Base-by-base conservation (phyloP, 2,797 vertebrate species). In the Simalia tracyae region DNA sequence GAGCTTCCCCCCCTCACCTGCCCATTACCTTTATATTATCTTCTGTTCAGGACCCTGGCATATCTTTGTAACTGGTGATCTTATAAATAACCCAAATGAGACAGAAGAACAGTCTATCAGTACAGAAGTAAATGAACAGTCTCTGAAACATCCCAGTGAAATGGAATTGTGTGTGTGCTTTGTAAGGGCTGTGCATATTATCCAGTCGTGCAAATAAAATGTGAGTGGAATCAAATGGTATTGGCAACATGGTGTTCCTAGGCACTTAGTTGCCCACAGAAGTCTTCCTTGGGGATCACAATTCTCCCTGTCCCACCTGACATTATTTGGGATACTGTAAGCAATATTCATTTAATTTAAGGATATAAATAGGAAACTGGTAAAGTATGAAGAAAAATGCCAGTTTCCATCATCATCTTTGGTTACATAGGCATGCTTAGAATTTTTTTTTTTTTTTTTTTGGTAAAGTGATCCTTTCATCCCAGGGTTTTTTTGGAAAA, bases 171-270 rank as follows among this genome's bases (percentile, higher is more conserved):
- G 89, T 93, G 90, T 94, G 76, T 94, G 86, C 86, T 81, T 81
- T 81, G 72, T 46, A 81, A 81, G 76, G 36, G 92, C 93, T 89
- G 61, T 92, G 91, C 92, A 89, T 92, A 91, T 96, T 93, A 91
- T 92, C 89, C 92, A 90, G 91, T 81, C n/a, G 95, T 94, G 91
- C 92, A 95, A 93, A 94, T 95, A 24, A 0, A 89, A 90, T 92
- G 60, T 92, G 93, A 92, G 87, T 94, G 93, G 92, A 96, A 95
- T 93, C 94, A 96, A 96, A 93, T n/a, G 94, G 3, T 57, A 91
- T 46, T 59, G 28, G 19, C 9, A 46, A 19, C 36, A 46, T 81
- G 36, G 19, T 42, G 24, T 24, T 81, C 9, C 8, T 81, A 42
- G 72, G 36, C 36, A 81, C 72, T 81, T 81, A 46, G 3, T 10